Conservation (phyloP, 2,888 invertebrate genomes). For the Parthenolecanium corni region DNA sequence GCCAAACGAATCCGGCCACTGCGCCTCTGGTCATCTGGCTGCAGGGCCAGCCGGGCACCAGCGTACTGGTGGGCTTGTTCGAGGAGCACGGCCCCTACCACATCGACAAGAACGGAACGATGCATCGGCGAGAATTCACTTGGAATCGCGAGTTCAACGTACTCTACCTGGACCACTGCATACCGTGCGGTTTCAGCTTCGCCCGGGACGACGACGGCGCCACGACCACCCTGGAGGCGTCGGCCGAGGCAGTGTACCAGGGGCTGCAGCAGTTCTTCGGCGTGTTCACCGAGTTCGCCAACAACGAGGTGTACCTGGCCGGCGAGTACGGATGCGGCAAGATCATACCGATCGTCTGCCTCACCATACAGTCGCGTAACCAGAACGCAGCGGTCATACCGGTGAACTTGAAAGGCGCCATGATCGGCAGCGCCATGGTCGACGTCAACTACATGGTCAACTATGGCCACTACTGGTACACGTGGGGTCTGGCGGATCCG, state of each 20-base stretch:
- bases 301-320: slow-evolving; percentile 9
- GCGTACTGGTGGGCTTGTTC: slow-evolving; percentile 67
- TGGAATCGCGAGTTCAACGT: slow-evolving; percentile 11
- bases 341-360: slow-evolving; percentile 1
- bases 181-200: slow-evolving; percentile 4
- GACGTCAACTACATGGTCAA: not conserved
- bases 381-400: not conserved
- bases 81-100: slow-evolving; percentile 70
- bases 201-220: not conserved
- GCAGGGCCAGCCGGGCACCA: slow-evolving; percentile 74
- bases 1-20: slow-evolving; percentile 36
- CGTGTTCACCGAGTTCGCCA: not conserved
- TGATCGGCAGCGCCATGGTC: not conserved
- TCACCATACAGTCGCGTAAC: not conserved
- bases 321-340: not conserved
- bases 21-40: slow-evolving; percentile 66
- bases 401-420: not conserved
- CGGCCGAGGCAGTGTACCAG: not conserved
- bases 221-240: not conserved
- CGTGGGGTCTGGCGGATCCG: not conserved
- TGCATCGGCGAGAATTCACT: not conserved
- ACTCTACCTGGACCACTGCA: slow-evolving; percentile 4
- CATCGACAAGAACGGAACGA: not conserved
- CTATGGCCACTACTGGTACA: not conserved
- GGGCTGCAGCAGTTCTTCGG: not conserved